Percentiles rank a stretch among this genome's conserved stretches.
phyloP scores from a whole-genome alignment of 2,113 vertebrate genomes.

The Paramormyrops kingsleyae region DNA sequence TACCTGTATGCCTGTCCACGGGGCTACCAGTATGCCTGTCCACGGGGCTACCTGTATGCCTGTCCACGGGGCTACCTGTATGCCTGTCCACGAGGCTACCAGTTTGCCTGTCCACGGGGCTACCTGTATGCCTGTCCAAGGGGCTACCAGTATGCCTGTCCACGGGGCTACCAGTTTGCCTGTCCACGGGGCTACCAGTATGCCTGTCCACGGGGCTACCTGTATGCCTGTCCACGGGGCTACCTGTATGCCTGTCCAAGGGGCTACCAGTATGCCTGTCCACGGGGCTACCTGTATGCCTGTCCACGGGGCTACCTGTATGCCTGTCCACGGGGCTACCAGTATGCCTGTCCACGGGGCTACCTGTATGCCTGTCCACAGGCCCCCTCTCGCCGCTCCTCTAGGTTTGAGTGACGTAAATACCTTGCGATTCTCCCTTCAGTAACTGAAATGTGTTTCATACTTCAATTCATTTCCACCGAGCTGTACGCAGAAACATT shows the following conservation, averaged over 20 bases:
- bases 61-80: too few relatives aligned
- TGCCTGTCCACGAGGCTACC: too few relatives aligned
- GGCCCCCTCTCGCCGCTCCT: background rate
- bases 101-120: background rate
- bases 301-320: too few relatives aligned
- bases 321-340: background rate
- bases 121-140: too few relatives aligned
- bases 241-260: too few relatives aligned
- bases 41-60: too few relatives aligned
- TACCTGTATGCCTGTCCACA: background rate
- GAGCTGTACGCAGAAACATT: background rate
- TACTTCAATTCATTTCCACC: background rate
- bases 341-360: background rate
- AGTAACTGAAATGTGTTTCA: background rate
- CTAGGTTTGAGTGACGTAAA: background rate
- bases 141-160: background rate
- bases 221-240: too few relatives aligned
- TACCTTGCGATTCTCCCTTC: background rate
- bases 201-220: too few relatives aligned
- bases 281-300: too few relatives aligned
- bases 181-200: background rate
- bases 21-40: too few relatives aligned
- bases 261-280: background rate
- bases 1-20: background rate
- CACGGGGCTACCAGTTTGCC: background rate